Conservation (phyloP, 2,797 vertebrate genomes). For the Prionace glauca region DNA sequence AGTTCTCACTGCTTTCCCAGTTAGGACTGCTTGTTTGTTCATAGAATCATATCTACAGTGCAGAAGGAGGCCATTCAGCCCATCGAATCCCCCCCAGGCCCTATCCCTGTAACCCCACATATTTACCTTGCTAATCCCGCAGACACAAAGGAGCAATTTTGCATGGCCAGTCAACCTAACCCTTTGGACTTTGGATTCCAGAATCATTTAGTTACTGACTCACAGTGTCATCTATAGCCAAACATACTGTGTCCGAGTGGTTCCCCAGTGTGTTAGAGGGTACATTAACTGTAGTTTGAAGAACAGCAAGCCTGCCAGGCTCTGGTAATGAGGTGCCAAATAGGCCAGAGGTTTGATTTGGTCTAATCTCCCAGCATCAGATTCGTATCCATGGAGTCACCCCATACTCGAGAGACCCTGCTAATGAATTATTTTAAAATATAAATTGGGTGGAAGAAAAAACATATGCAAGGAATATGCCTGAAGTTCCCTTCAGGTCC, state of each 20-base stretch:
- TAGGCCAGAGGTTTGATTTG: not conserved
- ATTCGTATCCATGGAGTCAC: not conserved
- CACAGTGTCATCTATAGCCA: not conserved
- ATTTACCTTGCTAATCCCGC: no score
- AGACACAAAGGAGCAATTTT: no score
- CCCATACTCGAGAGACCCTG: not conserved
- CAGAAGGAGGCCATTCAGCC: no score
- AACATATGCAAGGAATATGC: not conserved
- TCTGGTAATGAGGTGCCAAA: not conserved
- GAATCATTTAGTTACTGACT: not conserved
- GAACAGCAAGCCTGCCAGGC: not conserved
- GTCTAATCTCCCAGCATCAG: not conserved
- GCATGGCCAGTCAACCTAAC: no score
- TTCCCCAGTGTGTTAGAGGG: not conserved
- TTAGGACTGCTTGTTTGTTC: not conserved
- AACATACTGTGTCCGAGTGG: not conserved
- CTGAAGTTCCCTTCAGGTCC: not conserved
- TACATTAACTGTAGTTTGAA: not conserved
- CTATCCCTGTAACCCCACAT: no score
- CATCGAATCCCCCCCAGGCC: no score
- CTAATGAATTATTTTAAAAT: not conserved
- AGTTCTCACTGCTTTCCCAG: not conserved
- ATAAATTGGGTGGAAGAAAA: not conserved
- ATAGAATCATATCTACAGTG: no score
- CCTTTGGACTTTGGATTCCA: no score